Percentiles rank a stretch among this genome's conserved stretches.
Conservation (phyloP, 1,140 invertebrate species). For the Drosophila nikananu region DNA sequence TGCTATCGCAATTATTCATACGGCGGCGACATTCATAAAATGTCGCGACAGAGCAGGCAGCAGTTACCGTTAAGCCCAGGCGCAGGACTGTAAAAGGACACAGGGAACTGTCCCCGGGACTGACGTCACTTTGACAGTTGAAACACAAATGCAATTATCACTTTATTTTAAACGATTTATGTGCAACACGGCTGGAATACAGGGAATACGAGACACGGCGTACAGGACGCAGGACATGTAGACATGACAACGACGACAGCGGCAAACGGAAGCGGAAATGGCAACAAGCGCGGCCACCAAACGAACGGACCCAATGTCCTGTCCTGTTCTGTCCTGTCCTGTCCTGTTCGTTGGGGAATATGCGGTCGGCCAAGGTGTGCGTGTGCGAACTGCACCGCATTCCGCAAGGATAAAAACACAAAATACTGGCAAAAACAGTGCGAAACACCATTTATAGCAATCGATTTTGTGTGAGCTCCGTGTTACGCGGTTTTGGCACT, state of each 20-base stretch:
- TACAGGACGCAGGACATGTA: slow-evolving; percentile 58
- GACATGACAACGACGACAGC: slow-evolving; percentile 73
- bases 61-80: slow-evolving; percentile 36
- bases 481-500: slow-evolving; percentile 28
- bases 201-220: slow-evolving; percentile 10
- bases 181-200: slow-evolving; percentile 64
- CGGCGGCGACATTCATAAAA: slow-evolving; percentile 82
- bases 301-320: slow-evolving; percentile 31
- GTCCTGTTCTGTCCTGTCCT: slow-evolving; percentile 3
- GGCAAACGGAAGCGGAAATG: slow-evolving; percentile 79
- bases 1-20: slow-evolving; percentile 84
- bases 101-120: slow-evolving; percentile 39
- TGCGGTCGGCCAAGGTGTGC: slow-evolving; percentile 52
- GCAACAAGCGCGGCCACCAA: slow-evolving; percentile 72
- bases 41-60: slow-evolving; percentile 56
- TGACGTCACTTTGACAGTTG: slow-evolving; percentile 79
- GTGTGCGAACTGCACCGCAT: slow-evolving; percentile 8
- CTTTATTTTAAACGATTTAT: slow-evolving; percentile 84
- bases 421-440: slow-evolving; percentile 25
- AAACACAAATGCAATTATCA: slow-evolving; percentile 84
- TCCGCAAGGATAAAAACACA: slow-evolving; percentile 36
- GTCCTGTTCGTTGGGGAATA: slow-evolving; percentile 36
- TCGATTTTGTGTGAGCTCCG: slow-evolving; percentile 8
- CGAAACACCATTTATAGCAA: slow-evolving; percentile 10
- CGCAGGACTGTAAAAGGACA: slow-evolving; percentile 28